Base-by-base conservation (phyloP, 2,113 vertebrate species). In the Puma concolor region DNA sequence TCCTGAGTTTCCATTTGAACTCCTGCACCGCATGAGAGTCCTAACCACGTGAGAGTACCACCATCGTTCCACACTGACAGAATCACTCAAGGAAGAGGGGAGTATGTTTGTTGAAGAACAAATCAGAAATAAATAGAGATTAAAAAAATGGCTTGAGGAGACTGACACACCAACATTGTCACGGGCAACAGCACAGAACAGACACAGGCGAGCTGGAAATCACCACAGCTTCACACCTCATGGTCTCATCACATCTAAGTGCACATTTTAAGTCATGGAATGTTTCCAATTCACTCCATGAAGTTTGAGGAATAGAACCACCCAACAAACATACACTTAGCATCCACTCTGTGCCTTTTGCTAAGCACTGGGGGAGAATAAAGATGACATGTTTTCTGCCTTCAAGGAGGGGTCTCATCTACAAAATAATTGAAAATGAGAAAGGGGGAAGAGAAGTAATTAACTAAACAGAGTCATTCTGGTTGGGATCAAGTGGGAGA, bases 101-200 rank as follows among this genome's bases (percentile, higher is more conserved):
- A 17, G 19, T 14, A 33, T 52, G 33, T 80, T 52, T 23, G 52
- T 36, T 9, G 19, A 3, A 25, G 12, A 50, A n/a, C 9, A 11
- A 60, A 27, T 31, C 21, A 80, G 63, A 57, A 74, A 48, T 77
- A 69, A 17, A 36, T 1, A 50, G 41, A 36, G 33, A 69, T 25
- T 31, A 14, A 52, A 31, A 13, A 13, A n/a, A 63, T 21, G 9
- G 25, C 4, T 17, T 52, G 76, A 66, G 23, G 63, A 41, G 19
- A 25, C 0, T 4, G 54, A 36, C 14, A 54, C 2, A 72, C 16
- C 9, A n/a, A 7, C 33, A 33, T 27, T 23, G 8, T 57, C 41
- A 5, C 0, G 2, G 81, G 11, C 66, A 25, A 25, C 44, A 4
- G 11, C 8, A 1, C 0, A 19, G 52, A 54, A 11, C 3, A 92